Base-by-base conservation (phyloP, 2,113 vertebrate species). In the Ciconia maguari region DNA sequence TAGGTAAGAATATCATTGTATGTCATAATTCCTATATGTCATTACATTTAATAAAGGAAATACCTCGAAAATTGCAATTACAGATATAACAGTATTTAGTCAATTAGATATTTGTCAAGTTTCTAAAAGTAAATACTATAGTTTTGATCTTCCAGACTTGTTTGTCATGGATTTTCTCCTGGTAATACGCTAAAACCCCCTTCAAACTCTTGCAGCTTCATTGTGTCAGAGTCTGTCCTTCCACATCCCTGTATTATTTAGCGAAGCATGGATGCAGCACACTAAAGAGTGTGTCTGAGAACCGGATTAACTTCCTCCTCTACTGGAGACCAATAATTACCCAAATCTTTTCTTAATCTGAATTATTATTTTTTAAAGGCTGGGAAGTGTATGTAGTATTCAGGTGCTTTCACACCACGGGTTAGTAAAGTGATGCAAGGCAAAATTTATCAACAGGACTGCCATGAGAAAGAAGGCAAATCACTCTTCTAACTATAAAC, bases 171-270 rank as follows among this genome's bases (percentile, higher is more conserved):
- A 15, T 58, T 32, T 62, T 85, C 61, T 34, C 34, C 24, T 42
- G 6, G 16, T 48, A 44, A 14, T 32, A 14, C 12, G 12, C 21
- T 64, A 68, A 81, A 92, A 74, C 15, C 13, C 48, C 83, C 29
- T 83, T 66, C 58, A 55, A 20, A 64, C 48, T 81, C 34, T 18
- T 46, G 51, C 52, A 86, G 29, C 5, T 90, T 92, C 46, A 8
- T 7, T 72, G 55, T 61, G 34, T 61, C 62, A 54, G 25, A 57
- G 54, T 61, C 61, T 69, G 65, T 60, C 65, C 55, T 84, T 97
- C 64, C 61, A 36, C 44, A 42, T 38, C 13, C 5, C 0, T 0
- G 0, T 14, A 16, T 27, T 60, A 12, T 54, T 75, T 65, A 62
- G 69, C 10, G 4, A 77, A 81, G 51, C 32, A 42, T 2, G 1